Base-by-base conservation (phyloP, 2,888 invertebrate species). In the Druceiella hillmani region DNA sequence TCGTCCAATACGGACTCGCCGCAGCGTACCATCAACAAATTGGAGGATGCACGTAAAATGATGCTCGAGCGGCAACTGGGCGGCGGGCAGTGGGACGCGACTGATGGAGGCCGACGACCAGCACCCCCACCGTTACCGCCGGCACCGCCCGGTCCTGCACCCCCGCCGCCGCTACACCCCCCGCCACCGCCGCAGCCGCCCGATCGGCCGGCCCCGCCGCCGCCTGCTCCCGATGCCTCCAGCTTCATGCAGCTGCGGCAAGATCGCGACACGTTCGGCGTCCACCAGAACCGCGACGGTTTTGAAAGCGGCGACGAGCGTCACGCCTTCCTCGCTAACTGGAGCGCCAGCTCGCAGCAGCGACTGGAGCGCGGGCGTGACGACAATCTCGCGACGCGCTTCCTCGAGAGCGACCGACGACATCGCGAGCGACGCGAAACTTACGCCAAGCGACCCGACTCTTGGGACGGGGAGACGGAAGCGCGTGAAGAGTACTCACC, bases 21-120 rank as follows among this genome's bases (percentile, higher is more conserved):
- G 3, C 79, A 83, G 2, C 74, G 85, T 1, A 77, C 81, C 0
- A 78, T 81, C 13, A 83, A 90, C 33, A 89, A 92, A 56, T 62
- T 93, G 25, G 90, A 91, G 57, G 89, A 90, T 46, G 87, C 90
- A 5, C 74, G 92, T 36, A 87, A 87, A 55, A 66, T 87, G 52
- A 81, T 91, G 75, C 61, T 93, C 20, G 89, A 92, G 54, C 84
- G 90, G 49, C 91, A 92, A 62, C 60, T 92, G 32, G 82, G 85
- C 50, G 79, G 81, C 11, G 79, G 73, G 47, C 63, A 78, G 24
- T 79, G 78, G 66, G 79, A 78, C 39, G 76, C 76, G 2, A 58
- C 61, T n/a, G 70, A 71, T 48, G 41, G 43, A 6, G 41, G 46
- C 2, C 17, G 34, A 10, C 33, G 31, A 63, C 82, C 76, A 1